These are phyloP conservation scores for Ceratina australensis DNA, from an alignment of 1,140 invertebrate species.

Conservation along the genomic window DNA sequence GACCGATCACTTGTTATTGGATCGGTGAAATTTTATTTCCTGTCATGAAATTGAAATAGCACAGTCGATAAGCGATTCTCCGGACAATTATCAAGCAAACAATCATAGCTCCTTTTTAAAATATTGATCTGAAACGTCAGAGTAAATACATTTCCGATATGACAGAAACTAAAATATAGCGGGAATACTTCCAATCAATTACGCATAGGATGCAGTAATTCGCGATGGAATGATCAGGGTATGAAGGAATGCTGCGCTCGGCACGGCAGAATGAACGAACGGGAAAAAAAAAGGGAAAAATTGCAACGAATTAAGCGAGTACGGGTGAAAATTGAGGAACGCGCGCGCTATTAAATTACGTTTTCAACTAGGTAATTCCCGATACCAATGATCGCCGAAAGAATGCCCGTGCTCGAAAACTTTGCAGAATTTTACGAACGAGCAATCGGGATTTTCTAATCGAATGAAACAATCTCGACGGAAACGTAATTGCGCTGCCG, in stretches of 20 bases:
- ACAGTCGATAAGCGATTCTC: background rate
- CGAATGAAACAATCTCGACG: conserved; percentile 9
- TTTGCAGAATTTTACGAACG: conserved; percentile 20
- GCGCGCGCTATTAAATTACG: conserved; percentile 29
- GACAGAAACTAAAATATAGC: too few species aligned
- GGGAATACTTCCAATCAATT: too few species aligned
- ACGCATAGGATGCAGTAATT: too few species aligned
- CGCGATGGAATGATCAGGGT: too few species aligned
- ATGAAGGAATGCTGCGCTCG: background rate
- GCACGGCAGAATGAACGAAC: fast-evolving
- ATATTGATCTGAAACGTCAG: too few species aligned
- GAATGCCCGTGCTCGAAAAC: background rate
- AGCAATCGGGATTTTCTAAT: conserved; percentile 35
- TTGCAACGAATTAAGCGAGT: background rate
- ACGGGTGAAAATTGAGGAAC: background rate
- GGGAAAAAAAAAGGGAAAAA: background rate
- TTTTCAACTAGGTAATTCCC: conserved; percentile 5
- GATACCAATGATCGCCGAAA: conserved; percentile 28
- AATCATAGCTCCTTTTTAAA: too few species aligned
- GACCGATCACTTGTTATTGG: background rate
- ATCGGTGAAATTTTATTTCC: background rate
- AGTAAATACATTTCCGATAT: too few species aligned
- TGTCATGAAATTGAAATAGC: background rate
- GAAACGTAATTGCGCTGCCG: background rate
- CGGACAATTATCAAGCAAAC: too few species aligned